Conservation (phyloP, 2,113 vertebrate genomes). For the Psilopsiagon aymara region DNA sequence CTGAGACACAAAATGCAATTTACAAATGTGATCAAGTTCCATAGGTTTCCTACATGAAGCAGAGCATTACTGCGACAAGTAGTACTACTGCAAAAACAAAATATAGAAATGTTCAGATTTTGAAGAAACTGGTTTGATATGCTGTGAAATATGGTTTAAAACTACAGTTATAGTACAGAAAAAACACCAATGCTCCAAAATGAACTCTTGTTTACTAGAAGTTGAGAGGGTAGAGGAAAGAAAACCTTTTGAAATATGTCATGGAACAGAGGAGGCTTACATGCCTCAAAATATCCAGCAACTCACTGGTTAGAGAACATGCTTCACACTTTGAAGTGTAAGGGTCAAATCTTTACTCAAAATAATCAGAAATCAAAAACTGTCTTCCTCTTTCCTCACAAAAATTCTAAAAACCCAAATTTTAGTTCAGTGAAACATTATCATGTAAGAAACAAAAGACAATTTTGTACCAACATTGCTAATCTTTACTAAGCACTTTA, state of each 20-base stretch:
- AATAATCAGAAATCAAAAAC: not conserved
- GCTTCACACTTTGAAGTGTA: not conserved
- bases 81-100: not conserved
- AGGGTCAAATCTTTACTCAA: not conserved
- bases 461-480: not conserved
- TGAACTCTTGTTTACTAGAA: not conserved
- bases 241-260: not conserved
- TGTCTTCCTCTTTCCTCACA: not conserved
- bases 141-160: not conserved
- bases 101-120: not conserved
- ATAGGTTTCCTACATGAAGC: not conserved
- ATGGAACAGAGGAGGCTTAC: not conserved
- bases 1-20: not conserved
- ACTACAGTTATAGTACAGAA: not conserved
- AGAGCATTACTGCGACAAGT: not conserved
- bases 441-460: not conserved
- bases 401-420: not conserved
- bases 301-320: not conserved
- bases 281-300: not conserved
- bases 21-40: not conserved
- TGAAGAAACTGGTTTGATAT: not conserved
- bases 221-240: not conserved
- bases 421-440: not conserved
- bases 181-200: not conserved
- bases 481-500: not conserved